Evolutionary conservation across 2,888 invertebrate genomes (phyloP).

Genomic region (Chalcosyrphus nemorum): DNA sequence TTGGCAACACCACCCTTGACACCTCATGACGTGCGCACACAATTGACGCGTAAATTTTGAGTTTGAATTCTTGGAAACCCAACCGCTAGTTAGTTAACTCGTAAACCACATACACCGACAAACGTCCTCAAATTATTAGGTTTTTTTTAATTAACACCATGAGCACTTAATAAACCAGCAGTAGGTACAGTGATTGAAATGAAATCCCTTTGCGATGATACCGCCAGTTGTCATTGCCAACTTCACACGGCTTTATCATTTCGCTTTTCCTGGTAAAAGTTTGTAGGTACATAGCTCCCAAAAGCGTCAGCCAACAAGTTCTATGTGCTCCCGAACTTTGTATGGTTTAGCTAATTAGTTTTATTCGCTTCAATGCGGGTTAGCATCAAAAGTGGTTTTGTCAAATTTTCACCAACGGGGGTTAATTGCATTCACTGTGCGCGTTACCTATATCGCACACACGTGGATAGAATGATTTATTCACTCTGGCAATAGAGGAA

Average conservation of each 20-base stretch:
- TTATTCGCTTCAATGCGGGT: constrained; percentile 10
- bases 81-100: neutral
- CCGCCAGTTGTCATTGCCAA: neutral
- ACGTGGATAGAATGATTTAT: constrained; percentile 4
- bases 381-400: neutral
- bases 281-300: neutral
- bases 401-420: neutral
- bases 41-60: neutral
- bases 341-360: constrained; percentile 22
- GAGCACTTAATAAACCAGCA: neutral
- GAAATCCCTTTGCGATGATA: neutral
- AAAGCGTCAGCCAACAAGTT: neutral
- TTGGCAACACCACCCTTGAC: too few species aligned
- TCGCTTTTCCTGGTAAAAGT: neutral
- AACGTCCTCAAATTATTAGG: neutral
- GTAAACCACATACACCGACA: neutral
- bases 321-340: neutral
- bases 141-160: neutral
- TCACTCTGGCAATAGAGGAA: neutral
- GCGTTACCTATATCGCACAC: too few species aligned
- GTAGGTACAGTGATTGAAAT: neutral
- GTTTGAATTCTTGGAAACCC: neutral
- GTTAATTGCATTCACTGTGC: constrained; percentile 10
- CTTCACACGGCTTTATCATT: neutral
- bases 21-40: too few species aligned